These are phyloP conservation scores for Tadarida brasiliensis DNA, from an alignment of 2,797 vertebrate genomes.

Conservation along the genomic window DNA sequence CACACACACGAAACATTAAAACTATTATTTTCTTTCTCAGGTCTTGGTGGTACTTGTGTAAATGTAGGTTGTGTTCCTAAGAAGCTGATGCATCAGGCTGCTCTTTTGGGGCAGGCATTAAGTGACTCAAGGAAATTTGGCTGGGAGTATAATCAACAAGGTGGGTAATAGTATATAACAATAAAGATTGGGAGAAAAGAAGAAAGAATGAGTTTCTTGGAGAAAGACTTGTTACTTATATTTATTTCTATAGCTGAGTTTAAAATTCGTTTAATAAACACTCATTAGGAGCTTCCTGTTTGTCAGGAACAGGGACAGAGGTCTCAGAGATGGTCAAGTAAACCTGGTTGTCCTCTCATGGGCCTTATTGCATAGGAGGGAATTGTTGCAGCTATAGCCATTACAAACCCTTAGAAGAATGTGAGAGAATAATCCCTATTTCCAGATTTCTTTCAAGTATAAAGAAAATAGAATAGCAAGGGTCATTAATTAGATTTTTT, in stretches of 20 bases:
- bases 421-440: not conserved
- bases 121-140: constrained; percentile 94
- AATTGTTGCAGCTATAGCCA: not conserved
- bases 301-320: not conserved
- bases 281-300: not conserved
- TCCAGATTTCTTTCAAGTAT: not conserved
- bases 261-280: not conserved
- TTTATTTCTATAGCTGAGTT: not conserved
- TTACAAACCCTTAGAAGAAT: not conserved
- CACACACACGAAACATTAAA: not conserved
- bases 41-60: constrained; percentile 97
- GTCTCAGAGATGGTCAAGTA: not conserved
- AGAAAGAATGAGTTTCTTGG: not conserved
- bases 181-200: not conserved
- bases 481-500: not conserved
- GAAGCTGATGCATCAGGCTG: constrained; percentile 99
- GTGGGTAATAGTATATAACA: constrained; percentile 86
- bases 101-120: constrained; percentile 92
- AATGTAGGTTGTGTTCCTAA: constrained; percentile 99
- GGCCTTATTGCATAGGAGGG: not conserved
- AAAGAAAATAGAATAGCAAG: not conserved
- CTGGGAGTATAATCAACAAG: constrained; percentile 94
- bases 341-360: not conserved
- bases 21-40: constrained; percentile 85
- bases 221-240: not conserved